A percentile compares a stretch with the other conserved stretches of the same genome.
Conservation (phyloP, 2,113 vertebrate genomes). For the Tyto alba region DNA sequence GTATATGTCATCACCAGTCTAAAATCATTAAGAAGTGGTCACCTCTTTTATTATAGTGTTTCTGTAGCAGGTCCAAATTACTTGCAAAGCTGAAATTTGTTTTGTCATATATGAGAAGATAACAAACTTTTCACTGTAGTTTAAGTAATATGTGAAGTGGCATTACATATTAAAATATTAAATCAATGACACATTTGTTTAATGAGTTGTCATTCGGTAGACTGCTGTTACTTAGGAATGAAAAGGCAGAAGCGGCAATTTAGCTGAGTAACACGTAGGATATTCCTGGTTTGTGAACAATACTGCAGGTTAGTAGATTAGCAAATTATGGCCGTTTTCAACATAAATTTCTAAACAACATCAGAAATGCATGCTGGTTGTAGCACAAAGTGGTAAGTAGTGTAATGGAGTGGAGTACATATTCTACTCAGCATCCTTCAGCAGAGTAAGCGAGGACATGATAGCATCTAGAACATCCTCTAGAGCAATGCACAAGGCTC, state of each 20-base stretch:
- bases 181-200: not conserved
- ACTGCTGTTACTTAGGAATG: not conserved
- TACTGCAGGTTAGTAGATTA: not conserved
- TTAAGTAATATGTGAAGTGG: not conserved
- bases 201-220: not conserved
- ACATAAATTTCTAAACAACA: not conserved
- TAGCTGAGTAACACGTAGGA: not conserved
- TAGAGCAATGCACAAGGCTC: not conserved
- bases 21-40: not conserved
- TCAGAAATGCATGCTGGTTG: not conserved
- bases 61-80: not conserved
- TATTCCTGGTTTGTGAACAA: not conserved
- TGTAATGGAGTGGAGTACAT: not conserved
- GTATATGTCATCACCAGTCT: not conserved
- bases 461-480: not conserved
- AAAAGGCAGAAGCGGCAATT: not conserved
- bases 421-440: not conserved
- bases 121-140: not conserved
- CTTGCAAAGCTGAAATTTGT: not conserved
- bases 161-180: not conserved
- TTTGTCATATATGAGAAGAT: not conserved
- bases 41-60: not conserved
- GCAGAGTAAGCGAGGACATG: not conserved
- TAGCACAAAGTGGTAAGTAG: not conserved
- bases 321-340: not conserved